These are phyloP conservation scores for Eupithecia exiguata DNA, from an alignment of 2,888 invertebrate genomes.

Conservation along the genomic window DNA sequence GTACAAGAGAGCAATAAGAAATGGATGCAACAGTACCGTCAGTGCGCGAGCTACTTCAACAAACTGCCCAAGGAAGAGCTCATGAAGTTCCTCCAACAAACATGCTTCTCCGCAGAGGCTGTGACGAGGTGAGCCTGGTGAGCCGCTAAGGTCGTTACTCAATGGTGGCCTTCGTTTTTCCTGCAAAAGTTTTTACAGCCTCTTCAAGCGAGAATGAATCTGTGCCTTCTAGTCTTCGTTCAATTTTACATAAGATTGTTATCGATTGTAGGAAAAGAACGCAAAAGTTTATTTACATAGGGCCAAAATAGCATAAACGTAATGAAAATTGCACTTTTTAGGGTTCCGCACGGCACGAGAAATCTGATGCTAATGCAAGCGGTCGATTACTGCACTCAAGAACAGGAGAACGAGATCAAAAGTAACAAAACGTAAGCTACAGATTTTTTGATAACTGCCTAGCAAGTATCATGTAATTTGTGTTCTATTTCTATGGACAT, in stretches of 20 bases:
- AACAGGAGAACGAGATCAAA: slow-evolving; percentile 75
- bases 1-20: slow-evolving; percentile 66
- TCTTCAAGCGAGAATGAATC: not conserved
- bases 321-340: slow-evolving; percentile 36
- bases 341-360: slow-evolving; percentile 72
- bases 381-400: slow-evolving; percentile 77
- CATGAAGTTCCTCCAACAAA: slow-evolving; percentile 63
- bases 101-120: slow-evolving; percentile 70
- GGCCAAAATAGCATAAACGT: too few species aligned
- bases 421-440: slow-evolving; percentile 64
- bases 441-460: not conserved
- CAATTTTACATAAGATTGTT: not conserved
- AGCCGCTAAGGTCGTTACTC: not conserved
- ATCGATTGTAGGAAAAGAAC: not conserved
- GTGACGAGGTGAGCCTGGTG: slow-evolving; percentile 57
- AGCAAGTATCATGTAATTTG: not conserved
- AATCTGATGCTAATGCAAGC: slow-evolving; percentile 76
- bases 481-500: too few species aligned
- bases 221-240: not conserved
- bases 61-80: slow-evolving; percentile 74
- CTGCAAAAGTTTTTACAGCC: not conserved
- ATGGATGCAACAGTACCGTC: slow-evolving; percentile 82
- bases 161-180: not conserved
- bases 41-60: slow-evolving; percentile 79
- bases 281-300: not conserved